Evolutionary conservation across 1,140 invertebrate genomes (phyloP).

Genomic region (Cotesia typhae): DNA sequence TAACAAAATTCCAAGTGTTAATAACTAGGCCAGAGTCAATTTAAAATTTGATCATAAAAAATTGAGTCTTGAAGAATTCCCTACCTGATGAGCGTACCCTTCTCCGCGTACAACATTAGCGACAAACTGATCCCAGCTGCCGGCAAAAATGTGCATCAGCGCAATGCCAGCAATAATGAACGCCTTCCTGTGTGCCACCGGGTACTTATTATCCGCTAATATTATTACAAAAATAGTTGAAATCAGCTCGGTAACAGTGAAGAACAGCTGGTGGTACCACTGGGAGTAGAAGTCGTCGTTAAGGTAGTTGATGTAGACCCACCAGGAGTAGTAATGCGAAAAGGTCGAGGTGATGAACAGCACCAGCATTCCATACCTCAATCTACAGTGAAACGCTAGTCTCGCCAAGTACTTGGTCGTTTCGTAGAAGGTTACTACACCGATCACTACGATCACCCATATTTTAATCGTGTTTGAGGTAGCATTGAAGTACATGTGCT

Average conservation of each 20-base stretch:
- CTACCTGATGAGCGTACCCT: conserved; percentile 75
- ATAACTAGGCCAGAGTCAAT: too few relatives aligned
- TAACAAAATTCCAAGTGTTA: too few relatives aligned
- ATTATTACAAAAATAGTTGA: conserved; percentile 74
- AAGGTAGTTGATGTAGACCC: conserved; percentile 85
- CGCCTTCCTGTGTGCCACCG: conserved; percentile 71
- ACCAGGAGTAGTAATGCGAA: conserved; percentile 87
- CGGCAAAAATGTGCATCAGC: conserved; percentile 76
- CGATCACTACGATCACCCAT: conserved; percentile 76
- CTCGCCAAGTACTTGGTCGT: conserved; percentile 72
- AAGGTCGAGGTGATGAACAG: conserved; percentile 78
- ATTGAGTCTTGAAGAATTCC: not conserved
- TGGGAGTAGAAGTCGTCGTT: conserved; percentile 84
- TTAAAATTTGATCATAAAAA: not conserved
- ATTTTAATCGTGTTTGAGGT: conserved; percentile 80
- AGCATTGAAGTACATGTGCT: conserved; percentile 86
- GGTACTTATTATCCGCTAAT: conserved; percentile 68
- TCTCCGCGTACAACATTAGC: conserved; percentile 75
- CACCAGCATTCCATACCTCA: conserved; percentile 75
- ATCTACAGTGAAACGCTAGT: conserved; percentile 67
- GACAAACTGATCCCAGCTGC: conserved; percentile 80
- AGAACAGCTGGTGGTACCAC: conserved; percentile 81
- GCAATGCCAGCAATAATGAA: conserved; percentile 74
- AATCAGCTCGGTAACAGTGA: conserved; percentile 77
- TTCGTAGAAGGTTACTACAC: conserved; percentile 77